phyloP scores from a whole-genome alignment of 2,113 vertebrate species.

The Lanius ludovicianus region DNA sequence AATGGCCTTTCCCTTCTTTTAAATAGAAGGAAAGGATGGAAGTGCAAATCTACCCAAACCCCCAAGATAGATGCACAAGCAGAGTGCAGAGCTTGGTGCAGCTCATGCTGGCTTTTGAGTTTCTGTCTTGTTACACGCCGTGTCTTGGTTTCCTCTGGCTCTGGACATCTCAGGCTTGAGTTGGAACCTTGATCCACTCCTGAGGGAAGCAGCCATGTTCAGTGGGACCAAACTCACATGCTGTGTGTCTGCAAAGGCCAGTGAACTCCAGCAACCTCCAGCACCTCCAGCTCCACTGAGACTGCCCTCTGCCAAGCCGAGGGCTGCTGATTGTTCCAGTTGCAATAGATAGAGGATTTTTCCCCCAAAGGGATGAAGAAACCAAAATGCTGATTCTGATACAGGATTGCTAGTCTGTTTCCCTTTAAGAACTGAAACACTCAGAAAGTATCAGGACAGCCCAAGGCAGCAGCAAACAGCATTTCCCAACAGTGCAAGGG shows the following conservation, averaged over 20 bases:
- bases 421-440: neutral
- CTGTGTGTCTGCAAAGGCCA: neutral
- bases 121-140: neutral
- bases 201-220: neutral
- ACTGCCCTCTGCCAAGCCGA: neutral
- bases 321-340: constrained; percentile 4
- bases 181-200: neutral
- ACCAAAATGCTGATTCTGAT: neutral
- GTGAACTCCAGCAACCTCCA: neutral
- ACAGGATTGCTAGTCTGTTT: neutral
- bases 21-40: neutral
- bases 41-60: neutral
- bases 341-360: neutral
- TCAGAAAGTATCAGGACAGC: neutral
- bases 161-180: neutral
- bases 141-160: neutral
- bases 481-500: neutral
- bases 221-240: rapidly evolving
- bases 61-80: neutral
- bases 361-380: neutral
- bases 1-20: neutral
- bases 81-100: neutral
- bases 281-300: neutral
- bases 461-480: neutral
- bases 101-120: neutral